Base-by-base conservation (phyloP, 1,140 invertebrate genomes). In the Cydia strobilella region DNA sequence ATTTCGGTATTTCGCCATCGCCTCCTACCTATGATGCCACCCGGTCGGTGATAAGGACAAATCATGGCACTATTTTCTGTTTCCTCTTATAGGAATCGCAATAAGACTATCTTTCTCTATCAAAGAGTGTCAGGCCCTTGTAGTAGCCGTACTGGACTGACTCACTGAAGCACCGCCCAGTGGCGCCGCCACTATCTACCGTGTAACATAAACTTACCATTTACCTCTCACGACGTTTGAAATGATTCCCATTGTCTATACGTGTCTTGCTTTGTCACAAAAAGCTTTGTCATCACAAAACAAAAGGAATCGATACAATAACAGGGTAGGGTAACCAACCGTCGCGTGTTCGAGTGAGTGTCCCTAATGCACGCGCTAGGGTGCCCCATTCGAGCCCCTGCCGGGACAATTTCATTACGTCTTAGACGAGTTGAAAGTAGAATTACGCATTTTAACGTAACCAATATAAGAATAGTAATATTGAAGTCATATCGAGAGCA, bases 371-470 rank as follows among this genome's bases (percentile, higher is more conserved):
- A 69, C 65, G 65, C 65, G 31, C 27, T 69, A 69, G 65, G 65
- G 65, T 35, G 65, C 31, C 65, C 65, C 65, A 69, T 69, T 69
- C 31, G 65, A 69, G 65, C 31, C n/a, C 65, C 65, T 35, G 65
- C 65, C n/a, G 65, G 65, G 65, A 69, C 65, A 69, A 69, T 69
- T 69, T 69, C 65, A 69, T 69, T 69, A 69, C 65, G 65, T 35
- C 65, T 35, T 69, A 35, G 27, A 69, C 27, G 65, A 69, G 31
- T 69, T 69, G 65, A 69, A 31, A 66, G 63, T 35, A 69, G 54
- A 69, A 35, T 69, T 35, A 69, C 65, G 65, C 65, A 69, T 69
- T 69, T 69, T 69, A 69, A 69, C 65, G 65, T 69, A 69, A 69
- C 10, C 6, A 18, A 35, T 69, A 69, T 23, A n/a, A n/a, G n/a